Evolutionary conservation across 2,797 vertebrate species (phyloP).

Genomic region (Silurus lanzhouensis): DNA sequence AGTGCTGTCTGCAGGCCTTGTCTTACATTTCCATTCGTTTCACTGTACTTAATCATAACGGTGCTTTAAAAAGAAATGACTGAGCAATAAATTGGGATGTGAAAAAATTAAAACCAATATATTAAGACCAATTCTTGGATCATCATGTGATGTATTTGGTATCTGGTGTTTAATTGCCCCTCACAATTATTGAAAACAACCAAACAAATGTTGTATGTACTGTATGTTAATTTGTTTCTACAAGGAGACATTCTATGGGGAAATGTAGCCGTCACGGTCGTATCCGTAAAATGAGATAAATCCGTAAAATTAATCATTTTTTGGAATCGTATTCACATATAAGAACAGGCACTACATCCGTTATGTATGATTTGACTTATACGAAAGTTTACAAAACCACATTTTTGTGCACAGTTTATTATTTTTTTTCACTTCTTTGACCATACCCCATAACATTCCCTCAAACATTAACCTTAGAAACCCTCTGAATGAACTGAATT

Average conservation of each 20-base stretch:
- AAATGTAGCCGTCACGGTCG: too few species aligned
- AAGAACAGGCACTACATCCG: too few species aligned
- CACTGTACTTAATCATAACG: background rate
- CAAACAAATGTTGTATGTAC: background rate
- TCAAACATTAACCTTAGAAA: background rate
- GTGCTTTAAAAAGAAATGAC: constrained; percentile 9
- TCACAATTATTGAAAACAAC: background rate
- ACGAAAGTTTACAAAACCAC: too few species aligned
- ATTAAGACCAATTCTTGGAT: background rate
- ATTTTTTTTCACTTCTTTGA: too few species aligned
- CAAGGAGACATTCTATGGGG: too few species aligned
- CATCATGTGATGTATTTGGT: background rate
- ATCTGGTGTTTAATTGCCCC: background rate
- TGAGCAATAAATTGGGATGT: background rate
- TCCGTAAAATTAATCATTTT: too few species aligned
- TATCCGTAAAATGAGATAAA: too few species aligned
- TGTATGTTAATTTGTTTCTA: too few species aligned
- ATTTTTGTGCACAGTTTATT: too few species aligned
- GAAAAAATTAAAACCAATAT: background rate
- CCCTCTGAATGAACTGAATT: background rate
- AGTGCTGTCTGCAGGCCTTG: background rate
- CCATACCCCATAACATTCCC: background rate
- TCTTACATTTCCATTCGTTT: background rate
- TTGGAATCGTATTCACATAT: too few species aligned
- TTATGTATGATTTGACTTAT: too few species aligned